Base-by-base conservation (phyloP, 2,888 invertebrate species). In the Trypoxylon attenuatum region DNA sequence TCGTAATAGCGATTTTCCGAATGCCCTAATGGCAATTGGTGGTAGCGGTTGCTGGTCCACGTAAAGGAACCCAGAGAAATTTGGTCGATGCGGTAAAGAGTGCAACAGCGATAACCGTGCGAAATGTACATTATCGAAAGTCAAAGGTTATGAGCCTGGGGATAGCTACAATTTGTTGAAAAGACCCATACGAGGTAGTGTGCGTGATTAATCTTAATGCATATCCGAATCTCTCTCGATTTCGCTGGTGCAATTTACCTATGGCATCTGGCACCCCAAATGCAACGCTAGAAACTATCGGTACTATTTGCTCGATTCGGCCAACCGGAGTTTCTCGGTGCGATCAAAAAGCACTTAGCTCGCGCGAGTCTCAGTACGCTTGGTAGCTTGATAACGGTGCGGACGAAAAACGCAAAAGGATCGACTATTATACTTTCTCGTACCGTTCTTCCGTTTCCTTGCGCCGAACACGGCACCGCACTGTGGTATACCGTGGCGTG, bases 121-220 rank as follows among this genome's bases (percentile, higher is more conserved):
- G n/a, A n/a, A n/a, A n/a, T n/a, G n/a, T n/a, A n/a, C n/a, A n/a
- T n/a, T n/a, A n/a, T n/a, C n/a, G n/a, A n/a, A n/a, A n/a, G n/a
- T n/a, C 66, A 25, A 43, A 47, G 66, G 58, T 66, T 65, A 39
- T 5, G n/a, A 19, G n/a, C 2, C 27, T 16, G 38, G 65, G 72
- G 69, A 72, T 59, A 59, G 53, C 66, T 25, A 41, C 61, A 77
- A 76, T 81, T 80, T 81, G 83, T 82, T 82, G 78, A 73, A 69
- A 77, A 67, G 69, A 72, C 67, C 73, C 73, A 76, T 77, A 74
- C 72, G 77, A 76, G 70, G 67, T 78, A 82, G 77, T 82, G 80
- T 69, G 46, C 66, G 65, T 72, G 69, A 74, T 77, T 84, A 81
- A 84, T 82, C 77, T 75, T 74, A 81, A 84, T 82, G 82, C 82